Evolutionary conservation across 2,888 invertebrate species (phyloP).

Genomic region (Lithophane leautieri): DNA sequence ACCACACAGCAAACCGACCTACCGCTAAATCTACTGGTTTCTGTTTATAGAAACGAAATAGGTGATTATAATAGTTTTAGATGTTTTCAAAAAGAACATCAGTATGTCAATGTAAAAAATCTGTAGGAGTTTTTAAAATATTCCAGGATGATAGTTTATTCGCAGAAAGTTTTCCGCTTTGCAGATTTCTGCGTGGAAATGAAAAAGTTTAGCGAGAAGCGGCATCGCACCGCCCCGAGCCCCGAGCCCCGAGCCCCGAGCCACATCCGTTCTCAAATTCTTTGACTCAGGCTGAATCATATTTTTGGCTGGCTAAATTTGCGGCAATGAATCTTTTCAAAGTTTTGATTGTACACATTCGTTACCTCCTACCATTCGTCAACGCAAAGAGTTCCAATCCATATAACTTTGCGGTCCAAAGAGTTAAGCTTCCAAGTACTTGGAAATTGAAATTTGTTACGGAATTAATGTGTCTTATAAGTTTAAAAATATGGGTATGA

Average conservation of each 20-base stretch:
- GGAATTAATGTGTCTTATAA: constrained; percentile 65
- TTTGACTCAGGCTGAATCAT: constrained; percentile 80
- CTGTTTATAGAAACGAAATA: neutral
- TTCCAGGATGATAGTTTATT: constrained; percentile 68
- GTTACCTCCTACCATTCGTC: constrained; percentile 85
- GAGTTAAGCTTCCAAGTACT: constrained; percentile 79
- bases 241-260: constrained; percentile 64
- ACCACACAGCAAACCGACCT: constrained; percentile 1
- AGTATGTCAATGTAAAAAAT: constrained; percentile 45
- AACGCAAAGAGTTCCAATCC: constrained; percentile 80
- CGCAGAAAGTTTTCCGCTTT: constrained; percentile 67
- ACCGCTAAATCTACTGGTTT: constrained; percentile 7
- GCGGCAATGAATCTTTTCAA: constrained; percentile 86
- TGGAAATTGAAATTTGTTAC: constrained; percentile 75
- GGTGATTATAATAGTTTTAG: neutral
- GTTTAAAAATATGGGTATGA: constrained; percentile 58
- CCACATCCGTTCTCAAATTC: constrained; percentile 76
- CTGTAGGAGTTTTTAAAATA: constrained; percentile 50
- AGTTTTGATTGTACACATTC: constrained; percentile 89
- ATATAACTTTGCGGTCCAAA: constrained; percentile 82
- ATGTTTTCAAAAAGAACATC: constrained; percentile 33
- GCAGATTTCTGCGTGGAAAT: constrained; percentile 74
- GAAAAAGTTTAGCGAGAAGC: constrained; percentile 73
- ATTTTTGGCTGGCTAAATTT: constrained; percentile 82
- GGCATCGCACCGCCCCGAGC: constrained; percentile 65